Conservation (phyloP, 1,140 invertebrate genomes). For the Cryptotermes secundus region DNA sequence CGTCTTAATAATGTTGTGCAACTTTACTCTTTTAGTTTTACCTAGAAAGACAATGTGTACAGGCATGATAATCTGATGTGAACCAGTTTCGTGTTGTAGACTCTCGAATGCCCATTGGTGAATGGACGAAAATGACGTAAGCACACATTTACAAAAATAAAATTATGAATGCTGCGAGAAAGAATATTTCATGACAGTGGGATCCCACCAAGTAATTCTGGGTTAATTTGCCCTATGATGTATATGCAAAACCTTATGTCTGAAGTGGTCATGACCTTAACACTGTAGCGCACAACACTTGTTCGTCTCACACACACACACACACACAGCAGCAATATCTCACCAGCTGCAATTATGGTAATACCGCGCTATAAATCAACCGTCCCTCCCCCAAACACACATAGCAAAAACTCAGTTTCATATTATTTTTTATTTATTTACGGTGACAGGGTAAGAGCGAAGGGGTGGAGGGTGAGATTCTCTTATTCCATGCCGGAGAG, state of each 20-base stretch:
- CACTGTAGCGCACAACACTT: not conserved
- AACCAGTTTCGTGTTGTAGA: too few species aligned
- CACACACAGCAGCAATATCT: not conserved
- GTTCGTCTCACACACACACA: not conserved
- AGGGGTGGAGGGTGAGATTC: not conserved
- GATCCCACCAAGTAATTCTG: not conserved
- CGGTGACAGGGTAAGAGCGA: too few species aligned
- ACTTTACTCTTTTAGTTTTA: too few species aligned
- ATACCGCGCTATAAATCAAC: not conserved
- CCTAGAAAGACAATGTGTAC: too few species aligned
- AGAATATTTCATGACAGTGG: not conserved
- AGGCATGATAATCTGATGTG: too few species aligned
- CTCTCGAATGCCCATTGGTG: too few species aligned
- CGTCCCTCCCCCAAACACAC: not conserved
- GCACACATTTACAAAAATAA: too few species aligned
- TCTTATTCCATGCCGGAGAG: not conserved
- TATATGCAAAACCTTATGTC: not conserved
- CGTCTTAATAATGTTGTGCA: too few species aligned
- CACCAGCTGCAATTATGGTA: not conserved
- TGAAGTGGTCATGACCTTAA: not conserved
- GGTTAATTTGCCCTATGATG: not conserved
- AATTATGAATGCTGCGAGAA: not conserved
- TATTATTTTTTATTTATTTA: conserved; percentile 6
- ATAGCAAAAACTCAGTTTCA: not conserved
- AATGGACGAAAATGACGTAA: too few species aligned